phyloP scores from a whole-genome alignment of 2,888 invertebrate species.

The Brachyptera risi region DNA sequence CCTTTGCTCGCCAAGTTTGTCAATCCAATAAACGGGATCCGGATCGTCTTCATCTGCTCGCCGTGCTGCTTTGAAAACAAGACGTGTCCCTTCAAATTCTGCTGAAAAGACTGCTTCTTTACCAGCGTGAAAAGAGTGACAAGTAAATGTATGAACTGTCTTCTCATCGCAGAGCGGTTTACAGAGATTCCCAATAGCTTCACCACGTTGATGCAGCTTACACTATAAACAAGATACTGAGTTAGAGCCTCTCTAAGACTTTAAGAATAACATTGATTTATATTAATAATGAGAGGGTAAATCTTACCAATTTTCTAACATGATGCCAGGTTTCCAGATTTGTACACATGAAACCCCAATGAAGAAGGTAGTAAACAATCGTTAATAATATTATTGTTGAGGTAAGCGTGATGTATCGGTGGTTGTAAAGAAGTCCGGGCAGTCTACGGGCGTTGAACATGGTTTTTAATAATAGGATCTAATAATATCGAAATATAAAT shows the following conservation, averaged over 20 bases:
- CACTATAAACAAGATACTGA: slow-evolving; percentile 49
- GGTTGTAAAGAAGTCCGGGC: slow-evolving; percentile 27
- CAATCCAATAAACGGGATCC: slow-evolving; percentile 47
- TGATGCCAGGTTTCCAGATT: slow-evolving; percentile 55
- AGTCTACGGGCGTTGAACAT: slow-evolving; percentile 26
- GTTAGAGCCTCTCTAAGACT: slow-evolving; percentile 19
- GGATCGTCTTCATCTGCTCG: slow-evolving; percentile 44
- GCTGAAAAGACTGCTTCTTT: slow-evolving; percentile 60
- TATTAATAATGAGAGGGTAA: no score
- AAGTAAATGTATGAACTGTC: slow-evolving; percentile 53
- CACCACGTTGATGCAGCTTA: slow-evolving; percentile 49
- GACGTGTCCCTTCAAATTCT: slow-evolving; percentile 52
- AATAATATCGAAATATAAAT: no score
- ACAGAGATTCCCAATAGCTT: slow-evolving; percentile 60
- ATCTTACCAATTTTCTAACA: slow-evolving; percentile 39
- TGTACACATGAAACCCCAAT: slow-evolving; percentile 56
- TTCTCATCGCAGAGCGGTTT: slow-evolving; percentile 54
- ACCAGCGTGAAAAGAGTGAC: slow-evolving; percentile 57
- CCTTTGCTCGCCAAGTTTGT: slow-evolving; percentile 46
- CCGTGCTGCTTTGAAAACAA: slow-evolving; percentile 55
- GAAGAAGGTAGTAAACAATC: slow-evolving; percentile 49
- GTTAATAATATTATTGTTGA: slow-evolving; percentile 41
- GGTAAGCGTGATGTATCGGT: slow-evolving; percentile 35
- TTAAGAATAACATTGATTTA: neutral
- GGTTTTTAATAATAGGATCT: no score